Conservation (phyloP, 2,113 vertebrate species). For the Callorhinus ursinus region DNA sequence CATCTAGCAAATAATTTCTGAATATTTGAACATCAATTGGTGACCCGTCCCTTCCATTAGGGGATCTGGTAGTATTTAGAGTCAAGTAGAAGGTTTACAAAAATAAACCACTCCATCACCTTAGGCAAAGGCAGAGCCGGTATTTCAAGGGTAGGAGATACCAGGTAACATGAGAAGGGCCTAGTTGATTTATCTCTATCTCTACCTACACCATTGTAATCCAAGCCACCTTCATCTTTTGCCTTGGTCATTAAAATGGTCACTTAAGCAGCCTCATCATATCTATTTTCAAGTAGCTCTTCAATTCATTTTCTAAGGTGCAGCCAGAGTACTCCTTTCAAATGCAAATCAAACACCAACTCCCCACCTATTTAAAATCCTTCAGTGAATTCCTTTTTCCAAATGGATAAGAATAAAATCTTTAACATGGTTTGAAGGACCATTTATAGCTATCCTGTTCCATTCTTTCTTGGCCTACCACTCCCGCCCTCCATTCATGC, state of each 20-base stretch:
- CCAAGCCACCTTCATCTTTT: neutral
- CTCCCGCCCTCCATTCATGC: neutral
- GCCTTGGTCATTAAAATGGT: neutral
- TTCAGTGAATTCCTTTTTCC: neutral
- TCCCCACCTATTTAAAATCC: neutral
- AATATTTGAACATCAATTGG: neutral
- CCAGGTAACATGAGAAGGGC: neutral
- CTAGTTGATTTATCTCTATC: neutral
- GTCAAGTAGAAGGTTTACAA: neutral
- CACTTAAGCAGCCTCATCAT: neutral
- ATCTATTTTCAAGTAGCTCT: neutral
- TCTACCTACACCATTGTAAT: neutral
- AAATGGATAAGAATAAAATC: neutral
- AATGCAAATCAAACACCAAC: neutral
- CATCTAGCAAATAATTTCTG: conserved; percentile 3
- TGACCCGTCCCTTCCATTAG: neutral
- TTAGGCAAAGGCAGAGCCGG: neutral
- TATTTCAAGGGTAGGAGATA: neutral
- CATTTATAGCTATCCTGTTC: neutral
- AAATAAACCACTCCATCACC: neutral
- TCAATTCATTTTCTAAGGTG: neutral
- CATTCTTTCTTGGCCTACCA: neutral
- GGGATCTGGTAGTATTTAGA: neutral
- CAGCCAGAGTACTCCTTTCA: neutral
- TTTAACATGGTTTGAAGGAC: neutral